Conservation (phyloP, 2,888 invertebrate species). For the Eretmocerus hayati region DNA sequence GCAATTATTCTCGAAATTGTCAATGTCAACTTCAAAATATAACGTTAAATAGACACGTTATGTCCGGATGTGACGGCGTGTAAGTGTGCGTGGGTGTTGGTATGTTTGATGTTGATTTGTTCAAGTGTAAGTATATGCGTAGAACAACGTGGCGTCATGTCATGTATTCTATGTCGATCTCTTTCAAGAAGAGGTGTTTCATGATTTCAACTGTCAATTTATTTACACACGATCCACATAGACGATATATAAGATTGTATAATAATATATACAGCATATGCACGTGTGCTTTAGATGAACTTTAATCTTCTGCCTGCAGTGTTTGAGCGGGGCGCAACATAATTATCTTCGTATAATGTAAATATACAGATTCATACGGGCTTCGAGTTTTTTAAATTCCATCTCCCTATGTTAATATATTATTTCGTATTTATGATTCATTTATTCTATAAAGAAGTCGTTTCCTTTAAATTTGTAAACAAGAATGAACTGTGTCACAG, state of each 20-base stretch:
- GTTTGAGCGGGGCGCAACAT: conserved; percentile 33
- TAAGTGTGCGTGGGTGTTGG: conserved; percentile 2
- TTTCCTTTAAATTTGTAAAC: conserved; percentile 22
- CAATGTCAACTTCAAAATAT: conserved; percentile 38
- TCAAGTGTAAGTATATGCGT: conserved; percentile 8
- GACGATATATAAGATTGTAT: conserved; percentile 22
- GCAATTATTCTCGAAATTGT: conserved; percentile 42
- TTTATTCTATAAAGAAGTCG: conserved; percentile 25
- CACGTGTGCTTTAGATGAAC: conserved; percentile 25
- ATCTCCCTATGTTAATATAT: conserved; percentile 23
- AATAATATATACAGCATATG: conserved; percentile 22
- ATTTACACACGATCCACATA: conserved; percentile 22
- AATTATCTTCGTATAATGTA: conserved; percentile 40
- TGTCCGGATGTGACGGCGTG: conserved; percentile 17
- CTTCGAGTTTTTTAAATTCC: conserved; percentile 27
- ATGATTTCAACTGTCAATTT: conserved; percentile 12
- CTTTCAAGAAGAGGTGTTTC: conserved; percentile 3
- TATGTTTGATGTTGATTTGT: conserved; percentile 3
- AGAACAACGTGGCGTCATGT: neutral
- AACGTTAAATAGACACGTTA: conserved; percentile 34
- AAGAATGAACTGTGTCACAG: conserved; percentile 22
- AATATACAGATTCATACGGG: conserved; percentile 40
- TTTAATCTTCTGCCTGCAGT: conserved; percentile 23
- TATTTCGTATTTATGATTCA: conserved; percentile 24
- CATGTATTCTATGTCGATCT: neutral